Conservation (phyloP, 1,140 invertebrate genomes). For the Teleogryllus occipitalis region DNA sequence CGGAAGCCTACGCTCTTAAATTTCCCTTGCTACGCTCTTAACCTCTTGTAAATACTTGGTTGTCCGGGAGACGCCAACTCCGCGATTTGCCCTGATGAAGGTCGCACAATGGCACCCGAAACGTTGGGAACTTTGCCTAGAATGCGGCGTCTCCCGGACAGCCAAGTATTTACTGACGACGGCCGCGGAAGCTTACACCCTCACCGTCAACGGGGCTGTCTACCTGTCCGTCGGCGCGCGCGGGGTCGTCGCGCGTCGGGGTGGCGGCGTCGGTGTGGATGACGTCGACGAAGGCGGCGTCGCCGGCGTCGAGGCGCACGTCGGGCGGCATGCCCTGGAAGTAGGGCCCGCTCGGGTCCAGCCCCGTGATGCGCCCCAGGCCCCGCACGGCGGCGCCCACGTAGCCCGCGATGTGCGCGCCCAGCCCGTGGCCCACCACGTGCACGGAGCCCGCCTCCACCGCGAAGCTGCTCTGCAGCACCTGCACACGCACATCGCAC, state of each 20-base stretch:
- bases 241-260: background rate
- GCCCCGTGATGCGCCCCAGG: conserved; percentile 36
- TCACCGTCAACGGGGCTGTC: too few species aligned
- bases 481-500: conserved; percentile 29
- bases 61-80: too few species aligned
- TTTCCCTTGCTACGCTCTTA: too few species aligned
- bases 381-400: conserved; percentile 31
- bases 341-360: conserved; percentile 12
- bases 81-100: too few species aligned
- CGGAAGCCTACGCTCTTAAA: too few species aligned
- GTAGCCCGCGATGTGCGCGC: conserved; percentile 39
- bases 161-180: too few species aligned
- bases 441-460: conserved; percentile 29
- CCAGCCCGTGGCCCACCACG: conserved; percentile 40
- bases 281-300: conserved; percentile 35
- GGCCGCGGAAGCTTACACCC: too few species aligned
- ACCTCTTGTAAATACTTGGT: too few species aligned
- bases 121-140: too few species aligned
- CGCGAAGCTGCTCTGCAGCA: background rate
- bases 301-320: conserved; percentile 34
- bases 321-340: conserved; percentile 11
- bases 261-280: conserved; percentile 36
- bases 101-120: too few species aligned
- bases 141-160: too few species aligned
- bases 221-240: too few species aligned